phyloP scores from a whole-genome alignment of 2,797 vertebrate species.

The Myotis findleyi region DNA sequence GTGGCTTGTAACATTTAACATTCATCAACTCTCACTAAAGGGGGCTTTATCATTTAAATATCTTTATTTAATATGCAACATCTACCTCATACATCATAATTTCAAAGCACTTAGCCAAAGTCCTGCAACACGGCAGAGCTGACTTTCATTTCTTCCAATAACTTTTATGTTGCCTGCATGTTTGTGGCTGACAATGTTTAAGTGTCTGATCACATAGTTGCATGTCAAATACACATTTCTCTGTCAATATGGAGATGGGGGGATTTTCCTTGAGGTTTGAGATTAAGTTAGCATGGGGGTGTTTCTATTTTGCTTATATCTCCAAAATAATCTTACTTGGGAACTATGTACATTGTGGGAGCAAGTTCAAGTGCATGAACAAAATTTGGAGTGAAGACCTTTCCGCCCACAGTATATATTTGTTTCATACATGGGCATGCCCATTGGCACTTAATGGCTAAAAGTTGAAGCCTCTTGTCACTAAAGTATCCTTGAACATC shows the following conservation, averaged over 20 bases:
- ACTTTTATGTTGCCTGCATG: constrained; percentile 86
- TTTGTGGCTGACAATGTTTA: constrained; percentile 86
- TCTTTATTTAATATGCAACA: constrained; percentile 94
- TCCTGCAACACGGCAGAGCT: constrained; percentile 86
- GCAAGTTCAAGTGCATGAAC: constrained; percentile 28
- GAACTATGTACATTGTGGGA: neutral
- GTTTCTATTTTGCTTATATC: constrained; percentile 39
- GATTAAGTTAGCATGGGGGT: constrained; percentile 68
- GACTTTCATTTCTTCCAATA: constrained; percentile 87
- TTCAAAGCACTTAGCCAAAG: constrained; percentile 98
- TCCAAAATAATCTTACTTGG: constrained; percentile 57
- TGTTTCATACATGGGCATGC: neutral
- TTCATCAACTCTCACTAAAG: constrained; percentile 91
- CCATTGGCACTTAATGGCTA: neutral
- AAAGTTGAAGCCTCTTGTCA: constrained; percentile 18
- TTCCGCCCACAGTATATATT: neutral
- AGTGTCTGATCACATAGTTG: constrained; percentile 83
- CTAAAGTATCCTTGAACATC: constrained; percentile 7
- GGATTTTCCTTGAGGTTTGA: constrained; percentile 16
- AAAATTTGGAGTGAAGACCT: constrained; percentile 7
- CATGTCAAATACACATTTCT: constrained; percentile 79
- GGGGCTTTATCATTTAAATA: constrained; percentile 95
- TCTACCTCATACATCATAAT: constrained; percentile 97
- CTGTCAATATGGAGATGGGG: constrained; percentile 57
- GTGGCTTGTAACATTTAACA: constrained; percentile 90